Base-by-base conservation (phyloP, 2,113 vertebrate species). In the Notarius lentiginosus region DNA sequence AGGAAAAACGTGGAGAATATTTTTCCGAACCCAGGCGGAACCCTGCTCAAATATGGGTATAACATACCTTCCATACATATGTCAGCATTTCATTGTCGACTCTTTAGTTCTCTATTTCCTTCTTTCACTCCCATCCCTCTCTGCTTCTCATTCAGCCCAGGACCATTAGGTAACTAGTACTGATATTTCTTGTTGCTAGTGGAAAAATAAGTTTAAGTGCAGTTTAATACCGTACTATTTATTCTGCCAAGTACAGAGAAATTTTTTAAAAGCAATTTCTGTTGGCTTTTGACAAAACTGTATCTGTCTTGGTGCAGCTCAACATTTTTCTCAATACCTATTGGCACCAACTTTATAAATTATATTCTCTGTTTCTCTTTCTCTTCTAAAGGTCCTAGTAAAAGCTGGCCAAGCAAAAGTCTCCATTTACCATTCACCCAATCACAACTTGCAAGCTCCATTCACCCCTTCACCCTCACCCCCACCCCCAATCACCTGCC, bases 101-200 rank as follows among this genome's bases (percentile, higher is more conserved):
- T 34, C 47, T 63, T 20, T 51, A 12, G 73, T 49, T 60, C 12
- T 20, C 47, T 82, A 14, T 17, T 53, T 55, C 27, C 7, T 18
- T 34, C 51, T 55, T 53, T 55, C 34, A 41, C 7, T 24, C 8
- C 82, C 5, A 11, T 77, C 53, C 20, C 4, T 30, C 24, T 18
- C 11, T 83, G 9, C 56, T 15, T 79, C 41, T 70, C 72, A 61
- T 27, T 55, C 51, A n/a, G 47, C 8, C 15, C 68, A 27, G 4
- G 20, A 84, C 84, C 66, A 65, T 89, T 84, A 83, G 53, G 20
- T 73, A 73, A 24, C 73, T 87, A 73, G 58, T 89, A 79, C 80
- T 83, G 75, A 87, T 75, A 87, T 86, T 86, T 88, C 51, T 49
- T 83, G 30, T 84, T 61, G 75, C 65, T 22, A 65, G 73, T 75